A percentile compares a stretch with the other conserved stretches of the same genome.
phyloP scores from a whole-genome alignment of 2,797 vertebrate genomes.

The Gila robusta region DNA sequence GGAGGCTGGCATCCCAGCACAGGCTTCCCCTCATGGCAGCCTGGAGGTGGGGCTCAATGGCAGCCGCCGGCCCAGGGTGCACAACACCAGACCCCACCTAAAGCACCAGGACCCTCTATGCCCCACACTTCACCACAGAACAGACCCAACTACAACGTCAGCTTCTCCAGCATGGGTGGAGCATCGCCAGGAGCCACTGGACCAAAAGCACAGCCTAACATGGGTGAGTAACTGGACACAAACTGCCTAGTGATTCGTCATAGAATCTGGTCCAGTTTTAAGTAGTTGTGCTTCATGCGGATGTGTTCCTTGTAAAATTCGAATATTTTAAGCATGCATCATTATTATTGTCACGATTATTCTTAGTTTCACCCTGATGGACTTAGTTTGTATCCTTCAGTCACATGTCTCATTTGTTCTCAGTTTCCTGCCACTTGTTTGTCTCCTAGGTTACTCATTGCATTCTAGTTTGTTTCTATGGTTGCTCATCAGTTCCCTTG shows the following conservation, averaged over 20 bases:
- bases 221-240: constrained; percentile 77
- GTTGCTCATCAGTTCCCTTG: too few relatives aligned
- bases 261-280: not conserved
- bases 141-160: constrained; percentile 96
- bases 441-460: too few relatives aligned
- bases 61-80: constrained; percentile 72
- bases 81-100: constrained; percentile 78
- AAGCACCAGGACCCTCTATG: constrained; percentile 70
- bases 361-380: too few relatives aligned
- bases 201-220: constrained; percentile 78
- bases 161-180: constrained; percentile 86
- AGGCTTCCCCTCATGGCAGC: constrained; percentile 82
- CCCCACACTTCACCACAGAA: constrained; percentile 93
- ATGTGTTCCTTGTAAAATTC: not conserved
- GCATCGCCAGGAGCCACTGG: constrained; percentile 78
- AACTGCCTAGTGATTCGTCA: not conserved
- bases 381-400: too few relatives aligned
- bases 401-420: too few relatives aligned
- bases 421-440: too few relatives aligned
- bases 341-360: not conserved
- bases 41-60: constrained; percentile 71
- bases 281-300: not conserved
- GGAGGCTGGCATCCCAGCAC: constrained; percentile 85
- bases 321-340: not conserved
- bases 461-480: too few relatives aligned